Base-by-base conservation (phyloP, 1,140 invertebrate genomes). In the Sipha flava region DNA sequence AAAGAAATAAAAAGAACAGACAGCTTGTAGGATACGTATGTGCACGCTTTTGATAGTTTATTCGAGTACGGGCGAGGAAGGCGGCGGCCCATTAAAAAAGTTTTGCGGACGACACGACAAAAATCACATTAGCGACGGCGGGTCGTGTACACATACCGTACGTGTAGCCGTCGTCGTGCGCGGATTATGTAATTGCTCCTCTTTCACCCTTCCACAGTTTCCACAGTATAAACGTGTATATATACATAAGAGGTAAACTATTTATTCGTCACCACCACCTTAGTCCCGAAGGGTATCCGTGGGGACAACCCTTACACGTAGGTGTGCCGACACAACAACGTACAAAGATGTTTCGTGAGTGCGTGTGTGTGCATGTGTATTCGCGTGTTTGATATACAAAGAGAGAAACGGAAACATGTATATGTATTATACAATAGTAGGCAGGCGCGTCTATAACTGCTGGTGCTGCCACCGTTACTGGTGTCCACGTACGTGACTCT, bases 81-180 rank as follows among this genome's bases (percentile, higher is more conserved):
- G 21, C 3, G 21, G 40, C 6, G 40, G 40, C 37, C 64, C 64
- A 68, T 68, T 68, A 68, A 68, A 68, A 68, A 68, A 68, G 40
- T 68, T 68, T 68, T 7, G 64, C 23, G 64, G 23, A 45, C 37
- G 64, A 43, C 64, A 68, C 64, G 64, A 68, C 64, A 45, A 68
- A 68, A 68, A 68, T 68, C 37, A 23, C 64, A 45, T 68, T 68
- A 68, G 21, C n/a, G 21, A 37, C 34, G 62, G 10, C 34, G 29
- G 62, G 64, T 16, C 37, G 40, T 14, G 23, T n/a, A n/a, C n/a
- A n/a, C n/a, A n/a, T n/a, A 9, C 4, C 34, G 29, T 14, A 5
- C 1, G 21, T 12, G 18, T 12, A 21, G 52, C 10, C 3, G 64
- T 43, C 62, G 62, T 10, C 62, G 62, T 64, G 62, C 31, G 62